phyloP scores from a whole-genome alignment of 2,797 vertebrate species.

The Trachops cirrhosus region DNA sequence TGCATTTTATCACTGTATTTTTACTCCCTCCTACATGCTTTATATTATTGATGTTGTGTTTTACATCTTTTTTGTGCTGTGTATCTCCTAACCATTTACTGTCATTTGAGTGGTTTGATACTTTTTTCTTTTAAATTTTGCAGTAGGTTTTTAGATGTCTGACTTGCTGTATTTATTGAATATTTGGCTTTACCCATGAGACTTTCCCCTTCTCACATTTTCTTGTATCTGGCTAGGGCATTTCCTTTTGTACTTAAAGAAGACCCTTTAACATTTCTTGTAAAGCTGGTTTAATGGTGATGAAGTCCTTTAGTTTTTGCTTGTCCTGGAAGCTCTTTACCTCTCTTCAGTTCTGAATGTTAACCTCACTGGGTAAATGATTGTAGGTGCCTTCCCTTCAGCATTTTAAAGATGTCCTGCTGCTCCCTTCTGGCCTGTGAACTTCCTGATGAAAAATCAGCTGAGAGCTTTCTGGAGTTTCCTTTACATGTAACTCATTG shows the following conservation, averaged over 20 bases:
- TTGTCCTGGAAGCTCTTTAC: not conserved
- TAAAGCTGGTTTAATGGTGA: not conserved
- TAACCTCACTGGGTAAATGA: not conserved
- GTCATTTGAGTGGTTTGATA: not conserved
- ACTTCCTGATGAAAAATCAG: not conserved
- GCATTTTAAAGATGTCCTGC: not conserved
- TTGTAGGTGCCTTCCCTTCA: not conserved
- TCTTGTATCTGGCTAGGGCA: not conserved
- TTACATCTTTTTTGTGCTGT: not conserved
- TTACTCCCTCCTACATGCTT: not conserved
- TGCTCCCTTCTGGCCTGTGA: not conserved
- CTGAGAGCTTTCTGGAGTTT: not conserved
- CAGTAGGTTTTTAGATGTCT: not conserved
- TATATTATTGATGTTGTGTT: not conserved
- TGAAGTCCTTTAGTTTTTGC: not conserved
- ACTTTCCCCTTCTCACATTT: not conserved
- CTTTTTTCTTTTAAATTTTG: not conserved
- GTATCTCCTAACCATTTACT: not conserved
- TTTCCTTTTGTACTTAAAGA: not conserved
- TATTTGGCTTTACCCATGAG: not conserved
- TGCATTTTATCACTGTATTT: not conserved
- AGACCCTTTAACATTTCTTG: not conserved
- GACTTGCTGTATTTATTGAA: not conserved
- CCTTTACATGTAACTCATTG: not conserved
- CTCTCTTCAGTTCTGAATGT: not conserved